These are phyloP conservation scores for Papilio glaucus DNA, from an alignment of 1,140 invertebrate species.

Conservation along the genomic window DNA sequence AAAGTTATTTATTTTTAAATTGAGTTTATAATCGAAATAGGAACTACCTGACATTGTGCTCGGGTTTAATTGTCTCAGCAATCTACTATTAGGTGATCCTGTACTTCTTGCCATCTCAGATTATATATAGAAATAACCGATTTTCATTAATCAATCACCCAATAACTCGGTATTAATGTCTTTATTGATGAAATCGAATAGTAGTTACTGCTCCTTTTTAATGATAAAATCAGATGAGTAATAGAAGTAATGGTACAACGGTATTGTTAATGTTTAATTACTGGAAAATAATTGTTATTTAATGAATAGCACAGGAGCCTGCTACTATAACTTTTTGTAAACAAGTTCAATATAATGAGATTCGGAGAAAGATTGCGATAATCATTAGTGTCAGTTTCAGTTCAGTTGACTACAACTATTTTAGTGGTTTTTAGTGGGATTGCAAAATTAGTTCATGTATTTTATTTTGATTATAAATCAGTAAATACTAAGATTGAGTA, in stretches of 20 bases:
- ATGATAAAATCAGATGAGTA: constrained; percentile 1
- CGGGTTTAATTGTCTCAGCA: no score
- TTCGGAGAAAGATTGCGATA: neutral
- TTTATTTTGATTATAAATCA: no score
- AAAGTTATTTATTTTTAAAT: constrained; percentile 10
- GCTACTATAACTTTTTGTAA: neutral
- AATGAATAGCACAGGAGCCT: neutral
- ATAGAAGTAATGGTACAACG: neutral
- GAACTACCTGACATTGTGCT: neutral
- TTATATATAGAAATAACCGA: no score
- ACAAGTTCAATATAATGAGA: neutral
- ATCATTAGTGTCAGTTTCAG: neutral
- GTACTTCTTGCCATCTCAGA: no score
- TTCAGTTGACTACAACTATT: neutral
- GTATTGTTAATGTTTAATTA: neutral
- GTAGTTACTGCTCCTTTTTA: neutral
- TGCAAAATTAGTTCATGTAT: no score
- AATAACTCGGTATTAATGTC: no score
- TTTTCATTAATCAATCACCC: no score
- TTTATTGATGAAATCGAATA: no score
- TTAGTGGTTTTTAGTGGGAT: neutral
- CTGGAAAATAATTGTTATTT: neutral
- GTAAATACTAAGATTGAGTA: no score
- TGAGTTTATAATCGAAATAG: neutral
- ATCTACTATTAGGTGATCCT: no score